phyloP scores from a whole-genome alignment of 2,888 invertebrate genomes.

The Agrotis exclamationis region DNA sequence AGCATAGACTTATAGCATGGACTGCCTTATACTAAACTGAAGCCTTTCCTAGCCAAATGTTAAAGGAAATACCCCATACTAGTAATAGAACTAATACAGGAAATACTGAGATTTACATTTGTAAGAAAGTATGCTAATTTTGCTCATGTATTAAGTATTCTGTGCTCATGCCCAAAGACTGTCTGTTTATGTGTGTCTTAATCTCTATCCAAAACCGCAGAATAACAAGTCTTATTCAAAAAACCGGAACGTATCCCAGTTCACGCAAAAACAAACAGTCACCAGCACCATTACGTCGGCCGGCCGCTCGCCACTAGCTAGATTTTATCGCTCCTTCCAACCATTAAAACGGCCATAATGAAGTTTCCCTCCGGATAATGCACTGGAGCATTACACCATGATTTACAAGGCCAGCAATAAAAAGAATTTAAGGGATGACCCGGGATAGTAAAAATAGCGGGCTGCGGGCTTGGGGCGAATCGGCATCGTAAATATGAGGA shows the following conservation, averaged over 20 bases:
- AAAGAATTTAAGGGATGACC: constrained; percentile 91
- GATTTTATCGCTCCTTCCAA: constrained; percentile 90
- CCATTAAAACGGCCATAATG: constrained; percentile 91
- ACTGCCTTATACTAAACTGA: too few species aligned
- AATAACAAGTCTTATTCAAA: constrained; percentile 2
- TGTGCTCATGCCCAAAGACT: too few species aligned
- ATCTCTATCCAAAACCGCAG: neutral
- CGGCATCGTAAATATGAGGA: constrained; percentile 87
- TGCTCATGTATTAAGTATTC: too few species aligned
- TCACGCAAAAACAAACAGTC: constrained; percentile 60
- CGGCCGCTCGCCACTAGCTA: constrained; percentile 81
- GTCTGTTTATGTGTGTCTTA: neutral
- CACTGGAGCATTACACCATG: constrained; percentile 90
- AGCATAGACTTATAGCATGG: too few species aligned
- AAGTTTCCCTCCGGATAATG: constrained; percentile 90
- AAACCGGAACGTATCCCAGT: constrained; percentile 59
- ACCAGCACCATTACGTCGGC: constrained; percentile 72
- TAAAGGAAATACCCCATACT: too few species aligned
- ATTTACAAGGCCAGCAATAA: constrained; percentile 91
- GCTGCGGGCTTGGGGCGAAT: constrained; percentile 71
- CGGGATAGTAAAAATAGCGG: constrained; percentile 83
- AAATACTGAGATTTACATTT: too few species aligned
- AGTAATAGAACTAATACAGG: too few species aligned
- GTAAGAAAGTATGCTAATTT: too few species aligned
- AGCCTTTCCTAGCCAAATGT: too few species aligned